Evolutionary conservation across 2,888 invertebrate genomes (phyloP), one percentile per base, ranked within the genome.

Genomic region (Amphipyra tragopoginis): DNA sequence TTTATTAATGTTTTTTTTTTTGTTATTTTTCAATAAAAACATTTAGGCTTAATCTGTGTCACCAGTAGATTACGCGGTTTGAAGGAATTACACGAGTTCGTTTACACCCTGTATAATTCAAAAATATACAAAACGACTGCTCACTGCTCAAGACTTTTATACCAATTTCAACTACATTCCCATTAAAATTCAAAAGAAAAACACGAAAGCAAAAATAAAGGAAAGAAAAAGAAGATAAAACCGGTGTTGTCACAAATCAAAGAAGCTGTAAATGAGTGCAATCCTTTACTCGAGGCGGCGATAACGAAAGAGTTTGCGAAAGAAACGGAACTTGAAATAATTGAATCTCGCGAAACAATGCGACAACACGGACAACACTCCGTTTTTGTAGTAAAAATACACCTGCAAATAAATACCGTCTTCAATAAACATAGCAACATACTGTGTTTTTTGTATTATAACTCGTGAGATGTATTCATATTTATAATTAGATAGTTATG

Each of bases 271-370:
- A 72, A 70, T 50, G 56, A 56, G 43, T 61, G 60, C 60, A 75
- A 71, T 72, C 50, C 14, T 60, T 63, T 54, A 54, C 45, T 42
- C 62, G 29, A 21, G 9, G 29, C 38, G 44, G 57, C 56, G 56
- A 75, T 72, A 74, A 52, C 72, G 54, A 55, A 72, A 63, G 47
- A 67, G 63, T 60, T 72, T 33, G 50, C 29, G 13, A 52, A 55
- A 15, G 15, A 45, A 63, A 69, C 15, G 36, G 50, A 67, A 60
- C 53, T 72, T 44, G 21, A 65, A 72, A 57, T 72, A 68, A 68
- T 58, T 68, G 68, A 61, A 48, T 58, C 33, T 57, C 52, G 64
- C 43, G 65, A 75, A 84, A 87, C 86, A 88, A 84, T 81, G 82
- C 49, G 36, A 53, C 39, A 5, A 44, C 10, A 42, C 14, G 38